Evolutionary conservation across 53 echinoderm and acorn worm species (phyloP).

Genomic region (Astropecten irregularis): DNA sequence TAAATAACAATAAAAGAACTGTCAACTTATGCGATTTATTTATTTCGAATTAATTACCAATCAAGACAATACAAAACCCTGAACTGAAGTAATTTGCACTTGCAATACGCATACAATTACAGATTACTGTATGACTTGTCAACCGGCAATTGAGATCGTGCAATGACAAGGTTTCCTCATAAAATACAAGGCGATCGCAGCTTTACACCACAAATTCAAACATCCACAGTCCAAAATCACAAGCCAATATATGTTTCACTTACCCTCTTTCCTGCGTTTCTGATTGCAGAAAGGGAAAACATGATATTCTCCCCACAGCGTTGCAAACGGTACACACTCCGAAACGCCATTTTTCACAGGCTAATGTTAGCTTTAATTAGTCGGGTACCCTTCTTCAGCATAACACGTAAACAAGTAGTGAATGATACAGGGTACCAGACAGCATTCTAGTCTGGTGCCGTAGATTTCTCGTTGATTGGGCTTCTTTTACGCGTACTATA

Average conservation of each 20-base stretch:
- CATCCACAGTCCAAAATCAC: background rate
- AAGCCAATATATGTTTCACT: background rate
- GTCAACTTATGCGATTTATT: too few species aligned
- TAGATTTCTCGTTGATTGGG: too few species aligned
- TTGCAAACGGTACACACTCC: conserved; percentile 17
- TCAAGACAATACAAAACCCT: too few species aligned
- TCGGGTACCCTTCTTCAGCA: background rate
- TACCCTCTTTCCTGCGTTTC: conserved; percentile 26
- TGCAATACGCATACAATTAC: too few species aligned
- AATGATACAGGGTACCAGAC: conserved; percentile 20
- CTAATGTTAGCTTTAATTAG: conserved; percentile 25
- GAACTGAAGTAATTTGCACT: too few species aligned
- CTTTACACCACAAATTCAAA: background rate
- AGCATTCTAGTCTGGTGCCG: background rate
- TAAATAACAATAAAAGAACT: too few species aligned
- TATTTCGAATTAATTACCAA: too few species aligned
- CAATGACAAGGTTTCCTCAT: too few species aligned
- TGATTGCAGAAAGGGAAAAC: conserved; percentile 9
- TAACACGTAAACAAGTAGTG: background rate
- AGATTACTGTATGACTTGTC: too few species aligned
- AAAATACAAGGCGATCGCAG: background rate
- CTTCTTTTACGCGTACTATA: too few species aligned
- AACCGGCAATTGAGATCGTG: too few species aligned
- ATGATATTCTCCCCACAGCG: conserved; percentile 30
- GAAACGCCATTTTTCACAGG: conserved; percentile 33